These are phyloP conservation scores for Hemibagrus wyckioides DNA, from an alignment of 2,113 vertebrate genomes.

Conservation along the genomic window DNA sequence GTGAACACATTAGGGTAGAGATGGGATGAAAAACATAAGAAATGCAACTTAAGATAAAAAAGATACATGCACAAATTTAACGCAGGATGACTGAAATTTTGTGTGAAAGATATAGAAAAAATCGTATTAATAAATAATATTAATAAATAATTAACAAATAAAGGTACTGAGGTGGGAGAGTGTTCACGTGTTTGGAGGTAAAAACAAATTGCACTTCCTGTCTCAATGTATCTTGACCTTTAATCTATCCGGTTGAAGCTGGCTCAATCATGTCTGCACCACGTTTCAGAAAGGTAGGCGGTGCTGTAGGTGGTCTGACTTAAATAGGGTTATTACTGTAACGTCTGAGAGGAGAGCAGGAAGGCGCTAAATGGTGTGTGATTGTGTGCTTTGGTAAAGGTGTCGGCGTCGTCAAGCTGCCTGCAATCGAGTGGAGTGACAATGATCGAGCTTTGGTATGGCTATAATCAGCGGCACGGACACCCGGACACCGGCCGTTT, in stretches of 20 bases:
- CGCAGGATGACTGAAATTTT: not conserved
- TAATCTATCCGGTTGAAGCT: not conserved
- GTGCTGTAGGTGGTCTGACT: not conserved
- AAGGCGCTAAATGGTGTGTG: not conserved
- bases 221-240: not conserved
- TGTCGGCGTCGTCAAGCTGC: not conserved
- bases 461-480: slow-evolving; percentile 20
- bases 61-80: too few relatives aligned
- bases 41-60: not conserved
- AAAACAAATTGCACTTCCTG: too few relatives aligned
- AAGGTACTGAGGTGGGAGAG: too few relatives aligned
- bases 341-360: not conserved
- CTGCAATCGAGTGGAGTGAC: not conserved
- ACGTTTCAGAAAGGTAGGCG: not conserved
- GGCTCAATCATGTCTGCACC: not conserved
- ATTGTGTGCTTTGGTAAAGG: not conserved
- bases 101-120: too few relatives aligned
- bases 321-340: not conserved
- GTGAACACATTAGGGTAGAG: not conserved
- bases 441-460: not conserved
- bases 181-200: not conserved
- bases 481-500: not conserved
- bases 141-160: too few relatives aligned
- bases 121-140: too few relatives aligned
- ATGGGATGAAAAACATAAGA: not conserved